Percentiles rank a stretch among this genome's conserved stretches.
phyloP scores from a whole-genome alignment of 2,797 vertebrate genomes.

The Gymnodraco acuticeps region DNA sequence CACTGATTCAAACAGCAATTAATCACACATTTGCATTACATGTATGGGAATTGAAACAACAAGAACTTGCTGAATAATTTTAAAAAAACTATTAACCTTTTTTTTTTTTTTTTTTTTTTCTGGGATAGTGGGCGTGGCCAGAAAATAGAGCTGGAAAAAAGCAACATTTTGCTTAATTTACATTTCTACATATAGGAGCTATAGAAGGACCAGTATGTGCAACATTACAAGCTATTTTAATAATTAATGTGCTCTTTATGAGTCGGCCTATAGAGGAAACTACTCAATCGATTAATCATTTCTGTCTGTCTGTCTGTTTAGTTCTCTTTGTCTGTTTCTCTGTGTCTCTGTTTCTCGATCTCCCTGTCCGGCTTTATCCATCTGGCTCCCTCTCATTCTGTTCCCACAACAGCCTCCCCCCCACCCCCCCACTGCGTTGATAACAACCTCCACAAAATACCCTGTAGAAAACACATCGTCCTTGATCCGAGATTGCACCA shows the following conservation, averaged over 20 bases:
- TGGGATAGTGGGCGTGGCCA: too few relatives aligned
- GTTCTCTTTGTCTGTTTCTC: background rate
- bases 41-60: too few relatives aligned
- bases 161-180: background rate
- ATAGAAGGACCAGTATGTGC: too few relatives aligned
- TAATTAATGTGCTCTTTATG: background rate
- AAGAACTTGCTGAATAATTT: too few relatives aligned
- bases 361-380: slow-evolving; percentile 41
- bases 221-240: background rate
- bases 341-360: background rate
- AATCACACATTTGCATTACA: background rate
- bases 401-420: slow-evolving; percentile 40
- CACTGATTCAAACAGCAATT: background rate
- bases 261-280: background rate
- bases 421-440: slow-evolving; percentile 59
- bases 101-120: too few relatives aligned
- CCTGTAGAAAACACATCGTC: slow-evolving; percentile 66
- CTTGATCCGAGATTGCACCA: slow-evolving; percentile 72
- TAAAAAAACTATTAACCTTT: too few relatives aligned
- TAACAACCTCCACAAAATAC: slow-evolving; percentile 71
- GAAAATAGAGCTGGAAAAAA: background rate
- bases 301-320: too few relatives aligned
- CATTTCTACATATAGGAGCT: background rate
- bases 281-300: slow-evolving; percentile 23
- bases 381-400: slow-evolving; percentile 41